A percentile compares a stretch with the other conserved stretches of the same genome.
phyloP scores from a whole-genome alignment of 1,140 invertebrate species.

The Stenopsyche tienmushanensis region DNA sequence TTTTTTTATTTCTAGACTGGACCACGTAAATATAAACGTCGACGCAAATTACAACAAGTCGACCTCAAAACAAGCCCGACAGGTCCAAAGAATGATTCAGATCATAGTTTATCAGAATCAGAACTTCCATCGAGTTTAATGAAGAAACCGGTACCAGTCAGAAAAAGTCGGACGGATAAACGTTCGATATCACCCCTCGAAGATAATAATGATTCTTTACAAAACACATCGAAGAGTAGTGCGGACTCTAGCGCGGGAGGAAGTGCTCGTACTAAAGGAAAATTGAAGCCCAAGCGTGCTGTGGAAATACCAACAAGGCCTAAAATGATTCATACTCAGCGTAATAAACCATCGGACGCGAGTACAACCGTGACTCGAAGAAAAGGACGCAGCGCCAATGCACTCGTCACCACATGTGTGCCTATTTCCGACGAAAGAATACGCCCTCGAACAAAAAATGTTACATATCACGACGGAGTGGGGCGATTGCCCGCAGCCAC shows the following conservation, averaged over 20 bases:
- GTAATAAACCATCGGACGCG: conserved; percentile 57
- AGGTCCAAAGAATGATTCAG: conserved; percentile 45
- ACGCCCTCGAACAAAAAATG: conserved; percentile 63
- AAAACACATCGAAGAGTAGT: conserved; percentile 41
- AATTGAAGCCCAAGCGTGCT: conserved; percentile 45
- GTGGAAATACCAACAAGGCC: conserved; percentile 55
- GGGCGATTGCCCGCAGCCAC: conserved; percentile 53
- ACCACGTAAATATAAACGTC: conserved; percentile 75
- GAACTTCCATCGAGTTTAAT: conserved; percentile 52
- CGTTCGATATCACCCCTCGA: conserved; percentile 37
- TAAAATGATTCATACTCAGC: conserved; percentile 74
- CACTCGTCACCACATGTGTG: conserved; percentile 35
- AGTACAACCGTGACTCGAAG: conserved; percentile 52
- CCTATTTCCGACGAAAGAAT: conserved; percentile 47
- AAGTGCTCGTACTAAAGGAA: conserved; percentile 51
- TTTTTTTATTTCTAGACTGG: conserved; percentile 55
- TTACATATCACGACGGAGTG: conserved; percentile 60
- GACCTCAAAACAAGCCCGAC: conserved; percentile 54
- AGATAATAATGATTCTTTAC: conserved; percentile 37
- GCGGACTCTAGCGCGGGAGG: conserved; percentile 55
- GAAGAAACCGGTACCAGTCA: conserved; percentile 28
- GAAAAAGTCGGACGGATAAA: conserved; percentile 28
- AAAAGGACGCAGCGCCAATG: conserved; percentile 48
- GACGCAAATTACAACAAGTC: conserved; percentile 69
- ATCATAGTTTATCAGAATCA: conserved; percentile 45